These are phyloP conservation scores for Leucoma salicis DNA, from an alignment of 2,888 invertebrate genomes.

Conservation along the genomic window DNA sequence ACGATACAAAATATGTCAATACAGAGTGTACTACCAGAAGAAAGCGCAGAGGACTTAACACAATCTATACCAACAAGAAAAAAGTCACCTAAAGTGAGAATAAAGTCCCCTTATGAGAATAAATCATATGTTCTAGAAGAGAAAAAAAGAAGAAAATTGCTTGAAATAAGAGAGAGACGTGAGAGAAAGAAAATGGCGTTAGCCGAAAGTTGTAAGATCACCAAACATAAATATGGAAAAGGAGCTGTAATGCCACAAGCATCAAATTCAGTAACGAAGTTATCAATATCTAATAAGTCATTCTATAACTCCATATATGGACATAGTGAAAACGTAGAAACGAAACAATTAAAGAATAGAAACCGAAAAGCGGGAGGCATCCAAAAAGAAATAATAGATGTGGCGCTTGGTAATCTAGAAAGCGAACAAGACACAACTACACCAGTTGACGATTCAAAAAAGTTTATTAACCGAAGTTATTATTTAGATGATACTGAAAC, in stretches of 20 bases:
- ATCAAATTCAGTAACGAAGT: constrained; percentile 65
- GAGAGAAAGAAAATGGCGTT: constrained; percentile 62
- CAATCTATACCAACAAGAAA: constrained; percentile 38
- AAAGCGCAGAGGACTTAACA: constrained; percentile 44
- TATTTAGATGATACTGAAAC: constrained; percentile 63
- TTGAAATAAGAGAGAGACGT: constrained; percentile 65
- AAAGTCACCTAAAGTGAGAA: constrained; percentile 52
- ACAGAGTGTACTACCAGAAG: constrained; percentile 51
- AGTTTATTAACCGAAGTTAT: constrained; percentile 55
- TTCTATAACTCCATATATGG: constrained; percentile 75
- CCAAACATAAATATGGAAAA: constrained; percentile 55
- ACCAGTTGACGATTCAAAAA: constrained; percentile 38
- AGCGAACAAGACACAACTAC: constrained; percentile 27
- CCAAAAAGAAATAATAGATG: constrained; percentile 22
- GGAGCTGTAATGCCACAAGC: constrained; percentile 52
- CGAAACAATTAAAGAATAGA: constrained; percentile 34
- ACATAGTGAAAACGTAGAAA: constrained; percentile 37
- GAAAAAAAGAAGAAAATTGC: constrained; percentile 60
- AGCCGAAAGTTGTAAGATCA: constrained; percentile 56
- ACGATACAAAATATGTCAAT: constrained; percentile 52
- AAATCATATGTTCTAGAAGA: constrained; percentile 60
- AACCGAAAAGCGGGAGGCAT: constrained; percentile 19
- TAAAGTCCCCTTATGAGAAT: constrained; percentile 74
- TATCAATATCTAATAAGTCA: constrained; percentile 74
- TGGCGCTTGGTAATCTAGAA: constrained; percentile 21